Percentiles rank a stretch among this genome's conserved stretches.
These are phyloP conservation scores for Sesamia nonagrioides DNA, from an alignment of 1,140 invertebrate genomes.

Conservation along the genomic window DNA sequence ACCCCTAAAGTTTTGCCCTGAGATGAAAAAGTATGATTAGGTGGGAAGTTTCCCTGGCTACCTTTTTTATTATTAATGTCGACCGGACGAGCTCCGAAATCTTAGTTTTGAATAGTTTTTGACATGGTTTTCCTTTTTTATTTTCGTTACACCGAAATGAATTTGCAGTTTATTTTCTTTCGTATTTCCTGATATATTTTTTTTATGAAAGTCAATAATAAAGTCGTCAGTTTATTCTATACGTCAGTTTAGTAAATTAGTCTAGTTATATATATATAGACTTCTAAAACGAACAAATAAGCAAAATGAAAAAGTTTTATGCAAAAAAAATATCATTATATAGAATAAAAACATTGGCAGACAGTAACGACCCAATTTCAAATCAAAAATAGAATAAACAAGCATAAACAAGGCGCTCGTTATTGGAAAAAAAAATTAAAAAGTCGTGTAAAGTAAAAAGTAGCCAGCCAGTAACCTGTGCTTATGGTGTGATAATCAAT, in stretches of 20 bases:
- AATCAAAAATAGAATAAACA: slow-evolving; percentile 5
- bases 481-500: slow-evolving; percentile 58
- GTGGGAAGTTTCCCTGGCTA: slow-evolving; percentile 45
- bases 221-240: no score
- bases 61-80: slow-evolving; percentile 50
- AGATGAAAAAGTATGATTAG: slow-evolving; percentile 52
- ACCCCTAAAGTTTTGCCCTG: slow-evolving; percentile 20
- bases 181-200: not conserved
- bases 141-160: not conserved
- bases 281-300: no score
- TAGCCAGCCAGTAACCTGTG: slow-evolving; percentile 15
- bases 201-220: not conserved
- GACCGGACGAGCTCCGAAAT: slow-evolving; percentile 35
- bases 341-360: not conserved
- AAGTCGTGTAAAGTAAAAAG: slow-evolving; percentile 30
- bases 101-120: slow-evolving; percentile 40
- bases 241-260: no score
- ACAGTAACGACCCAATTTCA: not conserved
- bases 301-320: no score
- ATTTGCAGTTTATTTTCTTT: slow-evolving; percentile 4
- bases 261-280: no score
- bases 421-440: slow-evolving; percentile 9
- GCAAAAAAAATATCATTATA: not conserved
- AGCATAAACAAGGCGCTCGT: slow-evolving; percentile 16
- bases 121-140: slow-evolving; percentile 45